Evolutionary conservation across 2,888 invertebrate genomes (phyloP).

Genomic region (Hemaris fuciformis): DNA sequence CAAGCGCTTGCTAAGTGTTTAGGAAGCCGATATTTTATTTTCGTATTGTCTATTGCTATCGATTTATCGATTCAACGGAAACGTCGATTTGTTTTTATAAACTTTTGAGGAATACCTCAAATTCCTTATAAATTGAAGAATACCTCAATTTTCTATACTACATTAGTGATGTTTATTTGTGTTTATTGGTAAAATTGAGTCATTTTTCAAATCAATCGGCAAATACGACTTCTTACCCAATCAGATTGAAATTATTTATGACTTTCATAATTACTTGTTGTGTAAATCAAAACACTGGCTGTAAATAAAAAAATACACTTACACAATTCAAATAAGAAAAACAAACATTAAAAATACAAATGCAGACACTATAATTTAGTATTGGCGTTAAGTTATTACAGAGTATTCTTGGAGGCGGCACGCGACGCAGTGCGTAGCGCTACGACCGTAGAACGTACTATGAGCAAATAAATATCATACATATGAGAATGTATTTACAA

Average conservation of each 20-base stretch:
- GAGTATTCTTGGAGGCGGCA: neutral
- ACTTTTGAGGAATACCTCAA: too few relatives aligned
- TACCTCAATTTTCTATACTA: neutral
- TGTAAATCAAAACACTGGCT: neutral
- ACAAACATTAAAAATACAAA: neutral
- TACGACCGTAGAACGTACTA: slow-evolving; percentile 3
- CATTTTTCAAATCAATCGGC: too few relatives aligned
- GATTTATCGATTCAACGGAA: neutral
- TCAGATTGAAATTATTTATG: neutral
- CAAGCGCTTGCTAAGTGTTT: neutral
- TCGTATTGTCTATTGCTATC: neutral
- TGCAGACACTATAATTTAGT: neutral
- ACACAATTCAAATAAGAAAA: neutral
- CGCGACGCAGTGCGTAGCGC: slow-evolving; percentile 3
- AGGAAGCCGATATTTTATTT: slow-evolving; percentile 1
- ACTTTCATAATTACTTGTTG: neutral
- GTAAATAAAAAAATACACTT: neutral
- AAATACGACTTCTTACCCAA: too few relatives aligned
- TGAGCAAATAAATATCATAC: neutral
- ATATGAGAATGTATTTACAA: neutral
- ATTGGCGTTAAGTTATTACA: slow-evolving; percentile 5
- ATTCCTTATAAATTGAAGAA: too few relatives aligned
- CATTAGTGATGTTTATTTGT: neutral
- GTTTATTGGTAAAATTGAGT: too few relatives aligned
- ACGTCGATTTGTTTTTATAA: neutral